phyloP scores from a whole-genome alignment of 2,888 invertebrate genomes.

The Oligia fasciuncula region DNA sequence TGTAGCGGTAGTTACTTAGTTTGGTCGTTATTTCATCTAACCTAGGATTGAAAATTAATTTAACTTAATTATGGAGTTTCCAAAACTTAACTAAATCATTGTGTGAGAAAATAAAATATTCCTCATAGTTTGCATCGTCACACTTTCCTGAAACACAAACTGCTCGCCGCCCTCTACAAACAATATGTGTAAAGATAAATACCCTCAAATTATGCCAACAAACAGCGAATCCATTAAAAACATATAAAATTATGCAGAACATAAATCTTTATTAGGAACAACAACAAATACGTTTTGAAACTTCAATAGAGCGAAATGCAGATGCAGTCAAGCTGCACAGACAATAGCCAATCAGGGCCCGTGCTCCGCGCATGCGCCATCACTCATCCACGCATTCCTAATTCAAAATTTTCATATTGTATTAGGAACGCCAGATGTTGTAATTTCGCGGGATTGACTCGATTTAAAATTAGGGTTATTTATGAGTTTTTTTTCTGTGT shows the following conservation, averaged over 20 bases:
- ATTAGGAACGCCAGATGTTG: conserved; percentile 60
- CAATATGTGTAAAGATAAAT: conserved; percentile 28
- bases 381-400: conserved; percentile 78
- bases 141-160: neutral
- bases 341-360: conserved; percentile 85
- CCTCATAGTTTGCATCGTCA: no score
- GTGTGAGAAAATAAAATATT: neutral
- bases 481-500: neutral
- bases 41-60: neutral
- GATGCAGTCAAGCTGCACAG: conserved; percentile 78
- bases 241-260: conserved; percentile 50
- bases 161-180: neutral
- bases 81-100: neutral
- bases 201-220: conserved; percentile 10
- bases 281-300: conserved; percentile 51
- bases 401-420: conserved; percentile 69
- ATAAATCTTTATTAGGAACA: conserved; percentile 50
- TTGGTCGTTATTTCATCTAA: neutral
- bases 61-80: neutral
- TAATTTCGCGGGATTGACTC: conserved; percentile 35
- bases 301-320: conserved; percentile 66
- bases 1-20: neutral
- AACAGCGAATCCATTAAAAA: conserved; percentile 41
- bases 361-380: conserved; percentile 74
- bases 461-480: conserved; percentile 11